phyloP scores from a whole-genome alignment of 2,113 vertebrate genomes.

The Ellobius talpinus region DNA sequence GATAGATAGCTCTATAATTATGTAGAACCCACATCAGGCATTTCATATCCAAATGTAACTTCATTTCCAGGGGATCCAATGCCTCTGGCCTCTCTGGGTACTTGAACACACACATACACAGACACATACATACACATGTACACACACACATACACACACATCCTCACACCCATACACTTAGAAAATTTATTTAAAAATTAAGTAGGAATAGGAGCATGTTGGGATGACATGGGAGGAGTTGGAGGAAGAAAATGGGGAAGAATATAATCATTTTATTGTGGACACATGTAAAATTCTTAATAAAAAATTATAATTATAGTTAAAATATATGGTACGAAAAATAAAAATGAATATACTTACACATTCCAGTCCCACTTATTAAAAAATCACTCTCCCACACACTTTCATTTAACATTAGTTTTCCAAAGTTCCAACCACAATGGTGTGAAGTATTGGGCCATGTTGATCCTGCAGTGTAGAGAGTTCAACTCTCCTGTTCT shows the following conservation, averaged over 20 bases:
- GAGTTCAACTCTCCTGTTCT: not conserved
- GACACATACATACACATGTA: not conserved
- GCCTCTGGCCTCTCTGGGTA: not conserved
- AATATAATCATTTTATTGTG: not conserved
- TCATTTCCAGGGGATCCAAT: not conserved
- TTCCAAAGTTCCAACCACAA: slow-evolving; percentile 1
- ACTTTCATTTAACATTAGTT: not conserved
- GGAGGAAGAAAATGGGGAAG: not conserved
- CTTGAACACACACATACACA: not conserved
- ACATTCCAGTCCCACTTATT: not conserved
- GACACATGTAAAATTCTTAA: not conserved
- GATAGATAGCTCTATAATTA: not conserved
- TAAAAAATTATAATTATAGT: not conserved
- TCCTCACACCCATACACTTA: not conserved
- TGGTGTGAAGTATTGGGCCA: not conserved
- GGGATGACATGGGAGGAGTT: not conserved
- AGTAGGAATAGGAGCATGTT: not conserved
- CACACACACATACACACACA: not conserved
- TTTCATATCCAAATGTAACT: not conserved
- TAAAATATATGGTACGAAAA: not conserved
- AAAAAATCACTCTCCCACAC: not conserved
- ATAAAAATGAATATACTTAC: slow-evolving; percentile 8
- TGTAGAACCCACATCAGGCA: not conserved
- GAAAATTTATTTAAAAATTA: not conserved
- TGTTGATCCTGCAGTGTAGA: not conserved